A percentile compares a stretch with the other conserved stretches of the same genome.
Evolutionary conservation across 2,888 invertebrate genomes (phyloP).

Genomic region (Allacma fusca): DNA sequence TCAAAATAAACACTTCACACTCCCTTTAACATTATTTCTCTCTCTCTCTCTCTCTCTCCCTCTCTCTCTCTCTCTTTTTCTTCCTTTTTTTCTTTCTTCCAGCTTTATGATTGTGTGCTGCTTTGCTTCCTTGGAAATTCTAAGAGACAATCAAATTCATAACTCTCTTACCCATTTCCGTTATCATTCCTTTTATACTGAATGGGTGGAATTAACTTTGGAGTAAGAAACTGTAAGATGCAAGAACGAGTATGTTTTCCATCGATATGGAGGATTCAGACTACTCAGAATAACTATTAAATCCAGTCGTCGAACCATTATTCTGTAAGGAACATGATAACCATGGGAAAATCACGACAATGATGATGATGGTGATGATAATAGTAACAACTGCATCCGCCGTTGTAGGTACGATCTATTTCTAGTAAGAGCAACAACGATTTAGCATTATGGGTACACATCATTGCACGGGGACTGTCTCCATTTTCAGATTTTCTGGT

Average conservation of each 20-base stretch:
- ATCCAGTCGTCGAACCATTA: conserved; percentile 29
- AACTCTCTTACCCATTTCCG: conserved; percentile 23
- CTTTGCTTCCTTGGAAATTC: conserved; percentile 4
- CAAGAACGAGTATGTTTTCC: conserved; percentile 14
- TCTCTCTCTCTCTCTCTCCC: background rate
- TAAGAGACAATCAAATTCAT: conserved; percentile 29
- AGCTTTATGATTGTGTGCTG: conserved; percentile 16
- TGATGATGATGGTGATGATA: conserved; percentile 5
- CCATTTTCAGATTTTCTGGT: conserved; percentile 1
- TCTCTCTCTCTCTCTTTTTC: background rate
- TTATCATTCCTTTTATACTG: background rate
- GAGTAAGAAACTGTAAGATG: conserved; percentile 11
- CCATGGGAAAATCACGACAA: conserved; percentile 22
- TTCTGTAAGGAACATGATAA: conserved; percentile 30
- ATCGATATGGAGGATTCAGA: conserved; percentile 29
- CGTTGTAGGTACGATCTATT: conserved; percentile 17
- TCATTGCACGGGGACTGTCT: conserved; percentile 24
- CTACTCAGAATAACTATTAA: conserved; percentile 35
- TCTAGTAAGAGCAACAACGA: conserved; percentile 27
- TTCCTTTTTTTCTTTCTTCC: conserved; percentile 1
- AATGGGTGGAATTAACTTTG: background rate
- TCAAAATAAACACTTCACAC: conserved; percentile 33
- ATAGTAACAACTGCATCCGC: conserved; percentile 21
- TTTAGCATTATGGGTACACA: conserved; percentile 24
- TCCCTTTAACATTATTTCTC: conserved; percentile 17